phyloP scores from a whole-genome alignment of 2,888 invertebrate genomes.

The Dermolepida albohirtum region DNA sequence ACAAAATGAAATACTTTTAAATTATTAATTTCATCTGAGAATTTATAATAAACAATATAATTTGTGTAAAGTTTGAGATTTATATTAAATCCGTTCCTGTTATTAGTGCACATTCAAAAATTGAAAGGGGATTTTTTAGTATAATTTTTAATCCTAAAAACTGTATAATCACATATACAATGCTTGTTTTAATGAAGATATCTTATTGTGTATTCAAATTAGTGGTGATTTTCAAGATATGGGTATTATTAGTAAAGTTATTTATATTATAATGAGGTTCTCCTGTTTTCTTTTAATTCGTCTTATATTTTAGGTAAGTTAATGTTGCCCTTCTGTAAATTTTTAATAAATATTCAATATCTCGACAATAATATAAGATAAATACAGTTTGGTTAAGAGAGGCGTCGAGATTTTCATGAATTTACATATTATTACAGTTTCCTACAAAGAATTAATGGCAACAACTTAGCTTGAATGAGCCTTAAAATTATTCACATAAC shows the following conservation, averaged over 20 bases:
- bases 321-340: neutral
- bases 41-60: no score
- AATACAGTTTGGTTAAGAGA: constrained; percentile 7
- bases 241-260: constrained; percentile 27
- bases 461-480: neutral
- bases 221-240: neutral
- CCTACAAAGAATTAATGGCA: neutral
- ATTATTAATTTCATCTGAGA: no score
- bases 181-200: neutral
- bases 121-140: no score
- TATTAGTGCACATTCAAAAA: no score
- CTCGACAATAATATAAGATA: constrained; percentile 7
- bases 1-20: no score
- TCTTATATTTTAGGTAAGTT: neutral
- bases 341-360: constrained; percentile 34
- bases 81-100: no score
- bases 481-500: constrained; percentile 9
- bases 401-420: constrained; percentile 7
- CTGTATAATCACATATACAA: constrained; percentile 5
- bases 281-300: neutral
- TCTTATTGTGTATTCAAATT: constrained; percentile 7
- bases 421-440: constrained; percentile 23
- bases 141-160: neutral
- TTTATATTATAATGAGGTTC: constrained; percentile 25
- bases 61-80: no score